Evolutionary conservation across 1,140 invertebrate genomes (phyloP), one percentile per base, ranked within the genome.

Genomic region (Drosophila willistoni): DNA sequence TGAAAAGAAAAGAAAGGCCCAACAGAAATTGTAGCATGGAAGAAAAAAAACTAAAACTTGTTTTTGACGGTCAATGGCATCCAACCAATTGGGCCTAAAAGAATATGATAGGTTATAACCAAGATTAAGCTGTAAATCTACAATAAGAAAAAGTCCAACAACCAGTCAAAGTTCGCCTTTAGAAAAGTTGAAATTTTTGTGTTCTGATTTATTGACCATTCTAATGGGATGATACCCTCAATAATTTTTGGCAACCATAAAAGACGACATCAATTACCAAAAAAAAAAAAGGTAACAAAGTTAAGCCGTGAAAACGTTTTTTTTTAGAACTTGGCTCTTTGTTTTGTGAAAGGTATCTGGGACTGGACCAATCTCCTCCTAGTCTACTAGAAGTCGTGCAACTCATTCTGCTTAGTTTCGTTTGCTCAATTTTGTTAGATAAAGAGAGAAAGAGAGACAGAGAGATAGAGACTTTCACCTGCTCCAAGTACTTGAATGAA

Each of bases 61-160:
- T 72, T 57, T 47, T 34, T 72, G n/a, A 34, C 70, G 81, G 82
- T 86, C 81, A 79, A 75, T 85, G 81, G 79, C 81, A 76, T 79
- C 29, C 19, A 13, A 63, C 34, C 56, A 33, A 19, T 17, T 59
- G 17, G 44, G 44, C 19, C 19, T 51, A 51, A 51, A 22, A 14
- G 17, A 19, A 22, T 51, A 51, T 51, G 17, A 51, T 39, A n/a
- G 34, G 36, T 13, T 39, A 39, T 22, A 1, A 3, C 36, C 36
- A 13, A 22, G 9, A 51, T 51, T 22, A 51, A 19, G 17, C 17
- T 22, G 17, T 51, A 51, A 51, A 22, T 51, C 19, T 12, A 2
- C 7, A 22, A 22, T 36, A 36, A 36, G 29, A 29, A 29, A 29
- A 51, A 12, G 44, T 19, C 36, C 10, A 44, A 14, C 14, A 14